Conservation (phyloP, 2,113 vertebrate species). For the Chamaetylas fuelleborni region DNA sequence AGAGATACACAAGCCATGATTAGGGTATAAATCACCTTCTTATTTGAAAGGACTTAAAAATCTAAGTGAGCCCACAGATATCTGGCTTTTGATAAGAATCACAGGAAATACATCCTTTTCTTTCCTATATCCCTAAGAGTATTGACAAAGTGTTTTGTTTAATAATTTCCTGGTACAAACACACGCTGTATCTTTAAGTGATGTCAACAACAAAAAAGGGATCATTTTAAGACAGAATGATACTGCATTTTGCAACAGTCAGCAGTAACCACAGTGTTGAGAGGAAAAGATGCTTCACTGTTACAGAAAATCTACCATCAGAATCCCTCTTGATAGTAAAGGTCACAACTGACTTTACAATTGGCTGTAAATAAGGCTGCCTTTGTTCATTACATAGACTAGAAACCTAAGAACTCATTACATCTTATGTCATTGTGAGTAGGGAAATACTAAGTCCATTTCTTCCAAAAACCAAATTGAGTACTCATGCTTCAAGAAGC, state of each 20-base stretch:
- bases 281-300: background rate
- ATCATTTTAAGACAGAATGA: background rate
- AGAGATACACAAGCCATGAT: background rate
- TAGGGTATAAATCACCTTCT: background rate
- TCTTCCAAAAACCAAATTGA: background rate
- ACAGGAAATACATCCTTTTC: background rate
- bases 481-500: background rate
- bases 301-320: background rate
- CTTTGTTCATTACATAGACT: background rate
- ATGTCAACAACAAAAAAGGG: background rate
- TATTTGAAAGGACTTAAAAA: background rate
- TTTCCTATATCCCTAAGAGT: background rate
- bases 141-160: background rate
- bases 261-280: background rate
- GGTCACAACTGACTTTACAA: background rate
- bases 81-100: background rate
- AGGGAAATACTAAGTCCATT: background rate
- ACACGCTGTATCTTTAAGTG: background rate
- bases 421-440: background rate
- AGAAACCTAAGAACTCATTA: background rate
- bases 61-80: background rate
- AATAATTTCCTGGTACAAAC: background rate
- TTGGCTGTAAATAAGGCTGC: background rate
- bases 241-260: background rate
- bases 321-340: background rate